Conservation (phyloP, 1,140 invertebrate species). For the Paraescarpia echinospica region DNA sequence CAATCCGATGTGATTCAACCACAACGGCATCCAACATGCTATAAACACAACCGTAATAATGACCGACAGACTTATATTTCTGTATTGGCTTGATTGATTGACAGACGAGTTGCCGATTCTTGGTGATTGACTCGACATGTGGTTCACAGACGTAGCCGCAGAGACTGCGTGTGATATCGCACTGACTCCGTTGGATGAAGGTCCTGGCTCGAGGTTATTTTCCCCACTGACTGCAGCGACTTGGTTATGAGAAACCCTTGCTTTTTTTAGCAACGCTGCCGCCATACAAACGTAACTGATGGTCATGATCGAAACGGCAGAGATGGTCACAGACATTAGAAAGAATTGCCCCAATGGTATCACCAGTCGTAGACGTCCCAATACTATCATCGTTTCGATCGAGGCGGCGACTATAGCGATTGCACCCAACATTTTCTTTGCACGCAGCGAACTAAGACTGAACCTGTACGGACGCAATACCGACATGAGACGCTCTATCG, state of each 20-base stretch:
- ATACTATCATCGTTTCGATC: neutral
- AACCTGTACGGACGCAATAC: neutral
- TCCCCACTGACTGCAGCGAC: neutral
- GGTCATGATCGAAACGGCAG: neutral
- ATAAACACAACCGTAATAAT: neutral
- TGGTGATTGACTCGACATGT: too few species aligned
- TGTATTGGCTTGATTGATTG: neutral
- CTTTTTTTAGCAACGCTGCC: neutral
- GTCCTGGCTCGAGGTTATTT: neutral
- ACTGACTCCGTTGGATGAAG: neutral
- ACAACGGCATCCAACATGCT: neutral
- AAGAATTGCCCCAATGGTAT: neutral
- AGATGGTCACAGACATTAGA: neutral
- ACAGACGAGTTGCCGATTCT: neutral
- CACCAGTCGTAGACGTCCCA: neutral
- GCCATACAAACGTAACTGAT: neutral
- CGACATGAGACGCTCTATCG: neutral
- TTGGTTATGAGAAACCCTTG: neutral
- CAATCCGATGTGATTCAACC: neutral
- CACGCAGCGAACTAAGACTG: neutral
- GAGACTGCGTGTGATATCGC: neutral
- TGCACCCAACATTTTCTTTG: neutral
- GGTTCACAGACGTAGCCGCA: neutral
- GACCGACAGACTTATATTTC: neutral
- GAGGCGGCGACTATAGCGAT: neutral